phyloP scores from a whole-genome alignment of 2,888 invertebrate genomes.

The Aethes cnicana region DNA sequence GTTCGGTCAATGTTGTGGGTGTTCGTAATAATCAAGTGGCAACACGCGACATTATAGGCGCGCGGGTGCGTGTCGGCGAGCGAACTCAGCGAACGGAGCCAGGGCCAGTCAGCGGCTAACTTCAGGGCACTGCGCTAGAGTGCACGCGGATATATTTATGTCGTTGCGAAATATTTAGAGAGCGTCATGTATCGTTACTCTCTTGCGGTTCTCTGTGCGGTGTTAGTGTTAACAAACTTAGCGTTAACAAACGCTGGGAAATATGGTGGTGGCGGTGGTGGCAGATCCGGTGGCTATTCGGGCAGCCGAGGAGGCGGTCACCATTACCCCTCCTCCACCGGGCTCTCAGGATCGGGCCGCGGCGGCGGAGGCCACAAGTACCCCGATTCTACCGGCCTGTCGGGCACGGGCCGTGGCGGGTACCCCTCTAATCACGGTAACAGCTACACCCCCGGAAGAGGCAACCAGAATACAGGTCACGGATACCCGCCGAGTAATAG shows the following conservation, averaged over 20 bases:
- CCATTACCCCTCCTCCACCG: constrained; percentile 19
- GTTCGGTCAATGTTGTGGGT: neutral
- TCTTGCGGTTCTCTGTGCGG: constrained; percentile 28
- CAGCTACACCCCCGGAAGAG: no score
- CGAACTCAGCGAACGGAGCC: neutral
- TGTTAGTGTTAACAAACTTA: constrained; percentile 32
- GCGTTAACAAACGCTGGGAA: constrained; percentile 24
- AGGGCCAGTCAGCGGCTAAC: constrained; percentile 26
- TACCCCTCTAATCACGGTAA: no score
- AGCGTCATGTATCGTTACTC: constrained; percentile 32
- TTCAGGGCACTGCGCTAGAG: constrained; percentile 42
- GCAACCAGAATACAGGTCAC: no score
- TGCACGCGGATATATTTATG: constrained; percentile 20
- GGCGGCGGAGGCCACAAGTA: constrained; percentile 6
- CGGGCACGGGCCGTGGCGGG: no score
- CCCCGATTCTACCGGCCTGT: neutral
- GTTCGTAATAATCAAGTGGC: constrained; percentile 3
- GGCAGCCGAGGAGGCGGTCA: constrained; percentile 14
- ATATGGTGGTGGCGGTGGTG: constrained; percentile 28
- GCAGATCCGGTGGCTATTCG: constrained; percentile 26
- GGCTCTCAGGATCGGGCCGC: constrained; percentile 17
- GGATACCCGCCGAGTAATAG: constrained; percentile 30
- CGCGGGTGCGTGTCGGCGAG: neutral
- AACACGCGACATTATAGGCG: constrained; percentile 11
- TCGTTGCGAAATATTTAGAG: constrained; percentile 27